A percentile compares a stretch with the other conserved stretches of the same genome.
Conservation (phyloP, 2,113 vertebrate genomes). For the Ceyx melanurus region DNA sequence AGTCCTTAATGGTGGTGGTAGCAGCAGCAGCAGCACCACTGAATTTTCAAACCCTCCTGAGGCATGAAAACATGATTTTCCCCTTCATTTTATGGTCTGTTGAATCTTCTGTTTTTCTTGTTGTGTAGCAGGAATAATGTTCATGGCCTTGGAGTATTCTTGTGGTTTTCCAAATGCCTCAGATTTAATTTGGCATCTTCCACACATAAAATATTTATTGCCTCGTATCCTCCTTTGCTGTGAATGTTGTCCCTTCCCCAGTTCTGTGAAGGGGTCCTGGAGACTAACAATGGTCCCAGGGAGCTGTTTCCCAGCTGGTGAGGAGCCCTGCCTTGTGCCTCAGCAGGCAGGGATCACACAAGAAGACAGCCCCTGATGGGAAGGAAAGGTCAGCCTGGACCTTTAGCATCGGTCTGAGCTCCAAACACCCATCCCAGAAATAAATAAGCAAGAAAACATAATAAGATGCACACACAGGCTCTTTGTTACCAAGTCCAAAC, state of each 20-base stretch:
- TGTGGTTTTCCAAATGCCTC: slow-evolving; percentile 48
- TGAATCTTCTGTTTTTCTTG: slow-evolving; percentile 65
- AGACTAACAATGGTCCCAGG: background rate
- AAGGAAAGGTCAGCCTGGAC: background rate
- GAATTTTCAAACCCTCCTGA: slow-evolving; percentile 54
- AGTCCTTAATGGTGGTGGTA: slow-evolving; percentile 21
- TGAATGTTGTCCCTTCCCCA: slow-evolving; percentile 11
- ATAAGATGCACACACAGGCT: slow-evolving; percentile 17
- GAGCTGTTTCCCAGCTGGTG: slow-evolving; percentile 18
- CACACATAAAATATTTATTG: background rate
- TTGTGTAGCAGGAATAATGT: slow-evolving; percentile 44
- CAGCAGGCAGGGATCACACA: background rate
- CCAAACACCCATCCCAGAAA: slow-evolving; percentile 13
- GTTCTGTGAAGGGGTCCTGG: background rate
- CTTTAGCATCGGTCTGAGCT: background rate
- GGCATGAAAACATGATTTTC: slow-evolving; percentile 63
- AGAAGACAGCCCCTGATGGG: background rate
- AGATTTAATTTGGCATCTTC: slow-evolving; percentile 44
- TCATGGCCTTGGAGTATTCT: slow-evolving; percentile 45
- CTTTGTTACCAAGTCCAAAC: slow-evolving; percentile 21
- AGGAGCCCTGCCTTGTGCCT: slow-evolving; percentile 6
- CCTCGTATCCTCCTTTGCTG: background rate
- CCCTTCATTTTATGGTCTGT: slow-evolving; percentile 67
- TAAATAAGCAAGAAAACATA: slow-evolving; percentile 12
- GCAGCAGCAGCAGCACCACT: slow-evolving; percentile 7